Percentiles rank a stretch among this genome's conserved stretches.
These are phyloP conservation scores for Trypoxylon attenuatum DNA, from an alignment of 2,888 invertebrate species.

Conservation along the genomic window DNA sequence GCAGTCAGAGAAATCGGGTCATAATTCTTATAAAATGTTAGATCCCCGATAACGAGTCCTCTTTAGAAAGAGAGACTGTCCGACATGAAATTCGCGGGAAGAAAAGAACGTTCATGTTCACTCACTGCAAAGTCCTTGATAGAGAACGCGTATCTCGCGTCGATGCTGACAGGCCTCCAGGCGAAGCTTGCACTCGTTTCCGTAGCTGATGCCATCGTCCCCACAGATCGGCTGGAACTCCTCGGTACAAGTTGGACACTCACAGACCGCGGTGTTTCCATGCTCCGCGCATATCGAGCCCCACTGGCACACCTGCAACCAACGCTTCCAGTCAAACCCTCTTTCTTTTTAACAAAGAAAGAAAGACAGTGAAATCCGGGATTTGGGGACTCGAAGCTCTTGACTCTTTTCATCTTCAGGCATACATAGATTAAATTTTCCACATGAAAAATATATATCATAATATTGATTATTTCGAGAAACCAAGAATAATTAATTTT, in stretches of 20 bases:
- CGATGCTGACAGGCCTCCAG: conserved; percentile 86
- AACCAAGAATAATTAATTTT: no score
- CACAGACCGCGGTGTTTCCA: conserved; percentile 84
- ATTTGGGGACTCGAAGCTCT: no score
- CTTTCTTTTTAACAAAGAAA: no score
- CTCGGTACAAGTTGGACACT: conserved; percentile 88
- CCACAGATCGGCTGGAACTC: conserved; percentile 92
- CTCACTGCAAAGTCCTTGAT: conserved; percentile 92
- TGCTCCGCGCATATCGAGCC: conserved; percentile 85
- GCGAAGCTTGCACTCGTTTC: conserved; percentile 88
- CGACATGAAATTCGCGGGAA: background rate
- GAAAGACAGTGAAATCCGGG: no score
- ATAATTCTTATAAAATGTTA: background rate
- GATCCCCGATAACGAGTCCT: background rate
- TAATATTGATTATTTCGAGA: no score
- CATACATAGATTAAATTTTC: no score
- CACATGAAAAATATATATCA: no score
- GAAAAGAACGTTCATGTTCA: conserved; percentile 57
- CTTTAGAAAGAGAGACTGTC: background rate
- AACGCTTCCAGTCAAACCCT: no score
- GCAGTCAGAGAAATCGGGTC: background rate
- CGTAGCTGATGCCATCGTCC: conserved; percentile 88
- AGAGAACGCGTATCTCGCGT: conserved; percentile 84
- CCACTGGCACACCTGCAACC: conserved; percentile 83
- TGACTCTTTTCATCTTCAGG: no score